Evolutionary conservation across 2,113 vertebrate species (phyloP).

Genomic region (Leuciscus idus): DNA sequence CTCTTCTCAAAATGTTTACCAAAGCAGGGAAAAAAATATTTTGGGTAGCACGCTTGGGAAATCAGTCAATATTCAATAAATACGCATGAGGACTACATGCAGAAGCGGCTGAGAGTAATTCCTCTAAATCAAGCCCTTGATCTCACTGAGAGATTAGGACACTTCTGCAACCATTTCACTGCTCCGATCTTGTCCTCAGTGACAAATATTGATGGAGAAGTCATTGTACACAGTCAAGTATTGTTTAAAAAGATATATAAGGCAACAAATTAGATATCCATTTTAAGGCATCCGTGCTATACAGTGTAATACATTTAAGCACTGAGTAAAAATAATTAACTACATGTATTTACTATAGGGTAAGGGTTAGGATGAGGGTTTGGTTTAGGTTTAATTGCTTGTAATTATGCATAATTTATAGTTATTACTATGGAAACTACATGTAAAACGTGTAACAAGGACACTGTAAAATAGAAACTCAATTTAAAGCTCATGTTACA

Average conservation of each 20-base stretch:
- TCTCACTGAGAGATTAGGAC: slow-evolving; percentile 28
- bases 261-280: too few relatives aligned
- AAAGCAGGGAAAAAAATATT: slow-evolving; percentile 16
- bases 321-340: too few relatives aligned
- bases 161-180: slow-evolving; percentile 2
- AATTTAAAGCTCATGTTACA: neutral
- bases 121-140: slow-evolving; percentile 35
- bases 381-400: too few relatives aligned
- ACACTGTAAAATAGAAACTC: neutral
- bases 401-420: too few relatives aligned
- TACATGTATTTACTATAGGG: too few relatives aligned
- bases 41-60: slow-evolving; percentile 25
- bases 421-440: too few relatives aligned
- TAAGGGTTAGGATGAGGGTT: too few relatives aligned
- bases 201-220: slow-evolving; percentile 34
- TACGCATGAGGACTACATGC: slow-evolving; percentile 45
- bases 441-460: too few relatives aligned
- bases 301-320: too few relatives aligned
- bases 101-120: slow-evolving; percentile 8
- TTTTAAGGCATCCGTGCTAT: too few relatives aligned
- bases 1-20: slow-evolving; percentile 36
- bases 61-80: slow-evolving; percentile 50
- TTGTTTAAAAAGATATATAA: neutral
- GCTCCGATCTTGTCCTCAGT: slow-evolving; percentile 11
- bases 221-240: neutral